Evolutionary conservation across 2,797 vertebrate genomes (phyloP).

Genomic region (Danio jaintianensis): DNA sequence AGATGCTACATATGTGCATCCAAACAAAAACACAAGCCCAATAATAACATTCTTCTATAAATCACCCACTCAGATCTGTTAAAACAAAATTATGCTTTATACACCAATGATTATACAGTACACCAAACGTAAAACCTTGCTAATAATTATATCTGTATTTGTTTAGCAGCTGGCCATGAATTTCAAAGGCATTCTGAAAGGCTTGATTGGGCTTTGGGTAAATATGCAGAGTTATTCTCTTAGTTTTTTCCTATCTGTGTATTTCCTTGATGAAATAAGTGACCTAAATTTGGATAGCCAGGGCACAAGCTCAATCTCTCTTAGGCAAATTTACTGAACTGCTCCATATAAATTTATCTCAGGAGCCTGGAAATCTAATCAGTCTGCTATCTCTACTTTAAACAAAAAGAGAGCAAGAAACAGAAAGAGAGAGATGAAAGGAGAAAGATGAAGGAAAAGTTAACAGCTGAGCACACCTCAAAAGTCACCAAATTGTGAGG

Average conservation of each 20-base stretch:
- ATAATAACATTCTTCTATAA: constrained; percentile 37
- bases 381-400: not conserved
- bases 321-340: constrained; percentile 11
- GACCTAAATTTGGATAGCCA: not conserved
- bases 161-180: constrained; percentile 7
- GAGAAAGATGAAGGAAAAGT: not conserved
- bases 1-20: not conserved
- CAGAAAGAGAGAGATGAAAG: not conserved
- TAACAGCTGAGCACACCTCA: not conserved
- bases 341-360: not conserved
- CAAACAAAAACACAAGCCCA: constrained; percentile 13
- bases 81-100: not conserved
- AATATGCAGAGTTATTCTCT: not conserved
- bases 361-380: not conserved
- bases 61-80: constrained; percentile 1
- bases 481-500: not conserved
- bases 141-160: constrained; percentile 51
- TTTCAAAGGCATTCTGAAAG: constrained; percentile 17
- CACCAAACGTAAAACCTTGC: constrained; percentile 32
- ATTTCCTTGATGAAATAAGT: constrained; percentile 2
- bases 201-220: not conserved
- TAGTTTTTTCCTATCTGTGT: not conserved
- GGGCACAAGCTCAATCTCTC: not conserved
- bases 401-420: not conserved
- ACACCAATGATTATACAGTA: constrained; percentile 44